Evolutionary conservation across 1,140 invertebrate genomes (phyloP).

Genomic region (Drosophila mauritiana): DNA sequence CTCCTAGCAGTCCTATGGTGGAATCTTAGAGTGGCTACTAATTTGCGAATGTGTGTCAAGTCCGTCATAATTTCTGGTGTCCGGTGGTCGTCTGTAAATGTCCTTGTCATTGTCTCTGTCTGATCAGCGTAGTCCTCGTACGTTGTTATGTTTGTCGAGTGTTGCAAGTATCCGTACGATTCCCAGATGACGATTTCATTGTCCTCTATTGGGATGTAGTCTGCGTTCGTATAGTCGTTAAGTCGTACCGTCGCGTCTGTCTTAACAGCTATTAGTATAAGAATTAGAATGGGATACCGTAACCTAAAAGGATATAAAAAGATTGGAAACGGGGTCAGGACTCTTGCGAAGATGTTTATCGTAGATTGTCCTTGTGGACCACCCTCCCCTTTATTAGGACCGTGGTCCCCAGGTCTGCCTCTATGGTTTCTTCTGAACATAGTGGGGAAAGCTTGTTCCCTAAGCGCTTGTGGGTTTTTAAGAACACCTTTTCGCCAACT

Average conservation of each 20-base stretch:
- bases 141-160: slow-evolving; percentile 2
- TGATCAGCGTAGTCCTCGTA: slow-evolving; percentile 3
- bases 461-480: slow-evolving; percentile 1
- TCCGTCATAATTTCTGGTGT: neutral
- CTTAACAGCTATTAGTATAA: neutral
- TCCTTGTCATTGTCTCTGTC: neutral
- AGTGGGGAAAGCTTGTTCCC: neutral
- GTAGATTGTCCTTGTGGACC: neutral
- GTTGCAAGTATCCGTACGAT: neutral
- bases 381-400: neutral
- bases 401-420: slow-evolving; percentile 6
- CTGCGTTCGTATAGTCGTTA: slow-evolving; percentile 4
- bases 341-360: too few species aligned
- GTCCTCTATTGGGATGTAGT: slow-evolving; percentile 2
- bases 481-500: neutral
- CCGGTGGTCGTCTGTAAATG: neutral
- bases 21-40: too few species aligned
- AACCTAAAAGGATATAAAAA: too few species aligned
- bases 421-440: neutral
- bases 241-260: slow-evolving; percentile 1
- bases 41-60: slow-evolving; percentile 5
- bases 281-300: too few species aligned
- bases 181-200: neutral
- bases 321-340: too few species aligned
- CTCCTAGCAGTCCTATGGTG: too few species aligned